phyloP scores from a whole-genome alignment of 1,140 invertebrate species.

The Cotesia chilonis region DNA sequence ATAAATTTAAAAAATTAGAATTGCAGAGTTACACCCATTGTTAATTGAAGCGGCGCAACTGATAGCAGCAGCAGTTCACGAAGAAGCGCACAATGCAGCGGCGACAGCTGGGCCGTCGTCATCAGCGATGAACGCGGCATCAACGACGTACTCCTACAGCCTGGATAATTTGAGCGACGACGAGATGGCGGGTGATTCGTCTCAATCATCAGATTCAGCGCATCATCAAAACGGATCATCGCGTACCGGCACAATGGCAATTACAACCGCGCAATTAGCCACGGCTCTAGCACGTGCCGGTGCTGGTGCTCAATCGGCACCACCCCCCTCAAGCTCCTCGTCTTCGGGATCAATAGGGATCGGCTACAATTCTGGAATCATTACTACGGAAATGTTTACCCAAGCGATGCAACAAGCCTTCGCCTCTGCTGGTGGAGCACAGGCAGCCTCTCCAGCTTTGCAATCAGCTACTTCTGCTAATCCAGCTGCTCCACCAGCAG shows the following conservation, averaged over 20 bases:
- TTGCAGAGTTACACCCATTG: slow-evolving; percentile 65
- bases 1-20: slow-evolving; percentile 44
- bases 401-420: slow-evolving; percentile 69
- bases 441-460: slow-evolving; percentile 7
- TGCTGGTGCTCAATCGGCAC: slow-evolving; percentile 41
- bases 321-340: slow-evolving; percentile 40
- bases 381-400: slow-evolving; percentile 69
- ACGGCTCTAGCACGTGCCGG: slow-evolving; percentile 64
- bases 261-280: slow-evolving; percentile 66
- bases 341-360: slow-evolving; percentile 48
- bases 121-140: slow-evolving; percentile 49
- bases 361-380: slow-evolving; percentile 54
- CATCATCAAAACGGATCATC: slow-evolving; percentile 52
- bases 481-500: no score
- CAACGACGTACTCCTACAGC: slow-evolving; percentile 63
- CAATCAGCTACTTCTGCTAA: slow-evolving; percentile 39
- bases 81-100: slow-evolving; percentile 58
- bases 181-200: slow-evolving; percentile 68
- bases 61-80: slow-evolving; percentile 66
- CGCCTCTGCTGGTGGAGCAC: slow-evolving; percentile 44
- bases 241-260: slow-evolving; percentile 45
- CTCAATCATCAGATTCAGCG: slow-evolving; percentile 62
- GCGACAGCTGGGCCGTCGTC: slow-evolving; percentile 48
- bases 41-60: slow-evolving; percentile 66
- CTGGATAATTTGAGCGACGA: slow-evolving; percentile 68